Evolutionary conservation across 2,113 vertebrate species (phyloP), one percentile per base, ranked within the genome.

Genomic region (Apeltes quadracus): DNA sequence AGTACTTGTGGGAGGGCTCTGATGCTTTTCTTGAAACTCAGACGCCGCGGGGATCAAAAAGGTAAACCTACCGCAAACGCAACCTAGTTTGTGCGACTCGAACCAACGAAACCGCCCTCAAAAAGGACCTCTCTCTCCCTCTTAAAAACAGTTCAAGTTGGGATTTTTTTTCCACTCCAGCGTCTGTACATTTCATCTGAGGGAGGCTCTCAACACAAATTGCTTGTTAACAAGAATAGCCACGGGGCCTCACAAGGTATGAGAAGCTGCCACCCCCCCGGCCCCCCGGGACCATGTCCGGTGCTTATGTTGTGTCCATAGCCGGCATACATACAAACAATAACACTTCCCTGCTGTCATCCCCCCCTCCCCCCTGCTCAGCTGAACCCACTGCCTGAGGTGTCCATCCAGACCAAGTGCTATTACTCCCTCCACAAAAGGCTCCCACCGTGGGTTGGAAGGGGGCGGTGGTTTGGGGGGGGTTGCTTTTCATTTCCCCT

Each of bases 211-310:
- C 39, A 58, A 63, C 36, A 61, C 68, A 75, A 83, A 86, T n/a
- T 54, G 74, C 80, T 86, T 66, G 76, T 75, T 85, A 72, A 72
- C 65, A 50, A 77, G 69, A 87, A 89, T 83, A 87, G 72, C 69
- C 69, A 25, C 11, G 50, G 27, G 80, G 83, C 71, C 78, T 84
- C 74, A 44, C 12, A 23, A 70, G 64, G 78, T 63, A 82, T 79
- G 74, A 46, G 66, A 79, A 59, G 32, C 32, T 7, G 5, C 32
- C 32, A 4, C 6, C 32, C 6, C 32, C 6, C 32, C 4, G 1
- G 5, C 39, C 58, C 77, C 48, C 61, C 16, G 46, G 38, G 75
- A 20, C 79, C 61, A 61, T 5, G 32, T 59, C 62, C 51, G 59
- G 55, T 29, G 38, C 22, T 61, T 7, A 10, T 48, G 69, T 67